A percentile compares a stretch with the other conserved stretches of the same genome.
Evolutionary conservation across 2,113 vertebrate genomes (phyloP).

Genomic region (Pseudopipra pipra): DNA sequence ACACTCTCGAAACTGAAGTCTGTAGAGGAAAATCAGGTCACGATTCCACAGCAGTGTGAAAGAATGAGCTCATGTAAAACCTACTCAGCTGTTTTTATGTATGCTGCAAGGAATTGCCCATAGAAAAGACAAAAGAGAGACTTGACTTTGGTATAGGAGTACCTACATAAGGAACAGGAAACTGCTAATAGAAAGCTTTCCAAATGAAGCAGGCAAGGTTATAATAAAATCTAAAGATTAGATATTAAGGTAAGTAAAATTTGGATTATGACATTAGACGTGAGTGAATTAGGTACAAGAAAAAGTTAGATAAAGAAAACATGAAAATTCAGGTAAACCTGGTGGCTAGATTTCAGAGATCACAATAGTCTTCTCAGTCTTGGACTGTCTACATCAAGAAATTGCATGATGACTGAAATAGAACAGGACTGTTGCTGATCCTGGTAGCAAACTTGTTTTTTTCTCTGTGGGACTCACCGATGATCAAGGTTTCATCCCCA

Average conservation of each 20-base stretch:
- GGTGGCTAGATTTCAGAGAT: neutral
- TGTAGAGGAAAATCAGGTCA: neutral
- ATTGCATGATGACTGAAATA: neutral
- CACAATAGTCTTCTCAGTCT: neutral
- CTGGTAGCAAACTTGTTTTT: neutral
- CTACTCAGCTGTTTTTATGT: neutral
- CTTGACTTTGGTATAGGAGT: neutral
- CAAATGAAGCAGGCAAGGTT: neutral
- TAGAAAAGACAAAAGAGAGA: neutral
- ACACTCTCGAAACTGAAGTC: neutral
- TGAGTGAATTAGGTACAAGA: neutral
- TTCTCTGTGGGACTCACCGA: neutral
- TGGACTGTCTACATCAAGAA: neutral
- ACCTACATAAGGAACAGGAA: neutral
- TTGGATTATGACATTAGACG: neutral
- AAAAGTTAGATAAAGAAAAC: neutral
- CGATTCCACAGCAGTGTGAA: neutral
- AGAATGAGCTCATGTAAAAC: neutral
- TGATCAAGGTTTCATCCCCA: neutral
- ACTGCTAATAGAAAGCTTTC: neutral
- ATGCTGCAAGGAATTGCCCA: neutral
- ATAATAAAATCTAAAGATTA: neutral
- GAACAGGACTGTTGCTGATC: neutral
- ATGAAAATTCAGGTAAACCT: neutral
- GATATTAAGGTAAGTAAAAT: neutral